Evolutionary conservation across 2,888 invertebrate species (phyloP), one percentile per base, ranked within the genome.

Genomic region (Cistogaster globosa): DNA sequence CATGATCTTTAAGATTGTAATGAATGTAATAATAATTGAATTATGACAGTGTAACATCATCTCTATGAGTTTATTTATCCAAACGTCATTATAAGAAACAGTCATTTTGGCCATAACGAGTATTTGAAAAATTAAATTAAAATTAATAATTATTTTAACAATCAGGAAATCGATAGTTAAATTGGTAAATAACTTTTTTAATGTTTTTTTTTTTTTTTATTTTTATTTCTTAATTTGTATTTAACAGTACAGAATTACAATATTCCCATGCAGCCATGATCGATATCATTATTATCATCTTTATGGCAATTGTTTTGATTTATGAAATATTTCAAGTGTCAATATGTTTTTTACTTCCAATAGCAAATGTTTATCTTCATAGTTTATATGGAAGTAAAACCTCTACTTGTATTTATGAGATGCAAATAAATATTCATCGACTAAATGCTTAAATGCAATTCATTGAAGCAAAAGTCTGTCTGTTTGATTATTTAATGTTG

Each of bases 151-250:
- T 22, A 65, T 76, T 57, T 6, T n/a, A 58, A 48, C 42, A 76
- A 82, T 82, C 76, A 83, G 82, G 82, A 83, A 83, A 77, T 77
- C 22, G 32, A 76, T 83, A 82, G 71, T 71, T 20, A 71, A 82
- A 76, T 62, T 76, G 63, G 77, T 76, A 57, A 77, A 83, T 77
- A 72, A 53, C 63, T 65, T 36, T 55, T 65, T 38, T 32, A 65
- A 79, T 38, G 8, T 48, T 20, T 18, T 26, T 65, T 26, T 55
- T 42, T 79, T 32, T 26, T n/a, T n/a, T n/a, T n/a, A n/a, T n/a
- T n/a, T n/a, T 42, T 32, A 11, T 48, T 16, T 38, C 16, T 22
- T 6, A 45, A 20, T 36, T 38, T 60, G 26, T 45, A 32, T 58
- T 76, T 20, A 51, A 68, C 71, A 71, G n/a, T 48, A 38, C 6